Conservation (phyloP, 2,888 invertebrate species). For the Diarsia mendica region DNA sequence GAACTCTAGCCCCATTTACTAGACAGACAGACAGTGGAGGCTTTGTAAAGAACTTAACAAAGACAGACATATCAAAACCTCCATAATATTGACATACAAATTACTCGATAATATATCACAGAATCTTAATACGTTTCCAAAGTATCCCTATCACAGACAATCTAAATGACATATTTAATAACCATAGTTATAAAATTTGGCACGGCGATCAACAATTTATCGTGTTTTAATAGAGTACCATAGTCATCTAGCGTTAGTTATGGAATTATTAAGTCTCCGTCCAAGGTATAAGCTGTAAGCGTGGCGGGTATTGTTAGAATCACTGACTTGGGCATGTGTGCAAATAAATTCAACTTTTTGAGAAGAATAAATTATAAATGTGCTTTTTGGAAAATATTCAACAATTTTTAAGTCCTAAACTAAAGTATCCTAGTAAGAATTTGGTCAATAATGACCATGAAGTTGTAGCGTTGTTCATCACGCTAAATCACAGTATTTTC, state of each 20-base stretch:
- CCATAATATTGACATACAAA: background rate
- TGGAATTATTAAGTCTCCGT: constrained; percentile 69
- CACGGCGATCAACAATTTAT: constrained; percentile 69
- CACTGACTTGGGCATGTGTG: background rate
- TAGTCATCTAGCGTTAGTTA: constrained; percentile 74
- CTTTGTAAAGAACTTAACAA: too few species aligned
- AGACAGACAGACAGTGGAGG: too few species aligned
- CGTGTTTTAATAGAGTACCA: constrained; percentile 75
- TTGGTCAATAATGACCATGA: background rate
- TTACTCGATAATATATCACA: background rate
- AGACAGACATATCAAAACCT: too few species aligned
- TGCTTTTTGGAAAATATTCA: background rate
- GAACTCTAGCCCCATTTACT: too few species aligned
- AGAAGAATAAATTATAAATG: too few species aligned
- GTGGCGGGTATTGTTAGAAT: background rate
- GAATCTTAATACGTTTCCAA: constrained; percentile 14
- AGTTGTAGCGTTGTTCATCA: background rate
- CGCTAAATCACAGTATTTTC: background rate
- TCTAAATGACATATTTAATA: constrained; percentile 36
- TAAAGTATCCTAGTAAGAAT: too few species aligned
- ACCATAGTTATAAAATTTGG: constrained; percentile 57
- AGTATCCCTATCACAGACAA: constrained; percentile 20
- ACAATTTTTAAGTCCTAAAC: background rate
- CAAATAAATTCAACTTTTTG: too few species aligned
- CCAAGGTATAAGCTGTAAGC: constrained; percentile 48